These are phyloP conservation scores for Neolamprologus ventralis DNA, from an alignment of 2,113 vertebrate genomes.

Conservation along the genomic window DNA sequence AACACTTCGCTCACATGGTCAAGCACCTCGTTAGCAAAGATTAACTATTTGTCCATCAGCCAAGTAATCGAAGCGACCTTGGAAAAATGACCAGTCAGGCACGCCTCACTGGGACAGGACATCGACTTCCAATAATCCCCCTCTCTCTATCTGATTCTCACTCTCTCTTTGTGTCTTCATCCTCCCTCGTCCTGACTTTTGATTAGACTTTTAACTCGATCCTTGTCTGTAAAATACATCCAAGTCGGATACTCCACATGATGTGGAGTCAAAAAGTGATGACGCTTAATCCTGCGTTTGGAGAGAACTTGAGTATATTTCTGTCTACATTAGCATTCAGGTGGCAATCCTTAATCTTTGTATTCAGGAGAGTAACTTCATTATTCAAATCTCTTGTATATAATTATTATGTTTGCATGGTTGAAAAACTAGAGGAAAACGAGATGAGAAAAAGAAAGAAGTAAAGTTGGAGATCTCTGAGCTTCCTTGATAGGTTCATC, in stretches of 20 bases:
- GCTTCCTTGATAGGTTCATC: neutral
- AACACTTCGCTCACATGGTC: neutral
- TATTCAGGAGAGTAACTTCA: neutral
- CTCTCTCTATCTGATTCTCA: neutral
- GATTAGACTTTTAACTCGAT: neutral
- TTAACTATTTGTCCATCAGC: neutral
- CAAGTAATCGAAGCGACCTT: constrained; percentile 25
- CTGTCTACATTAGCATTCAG: neutral
- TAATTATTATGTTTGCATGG: neutral
- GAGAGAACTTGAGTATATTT: neutral
- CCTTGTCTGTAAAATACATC: neutral
- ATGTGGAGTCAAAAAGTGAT: neutral
- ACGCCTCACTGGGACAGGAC: neutral
- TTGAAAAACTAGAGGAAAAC: neutral
- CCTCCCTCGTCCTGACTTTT: neutral
- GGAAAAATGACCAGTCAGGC: constrained; percentile 5
- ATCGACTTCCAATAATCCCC: constrained; percentile 44
- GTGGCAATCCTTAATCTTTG: neutral
- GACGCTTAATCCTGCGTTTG: neutral
- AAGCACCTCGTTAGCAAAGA: neutral
- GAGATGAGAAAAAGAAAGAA: neutral
- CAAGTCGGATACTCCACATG: neutral
- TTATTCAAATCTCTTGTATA: neutral
- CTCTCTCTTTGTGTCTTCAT: neutral
- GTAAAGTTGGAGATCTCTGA: neutral